These are phyloP conservation scores for Acanthacorydalis orientalis DNA, from an alignment of 2,888 invertebrate species.

Conservation along the genomic window DNA sequence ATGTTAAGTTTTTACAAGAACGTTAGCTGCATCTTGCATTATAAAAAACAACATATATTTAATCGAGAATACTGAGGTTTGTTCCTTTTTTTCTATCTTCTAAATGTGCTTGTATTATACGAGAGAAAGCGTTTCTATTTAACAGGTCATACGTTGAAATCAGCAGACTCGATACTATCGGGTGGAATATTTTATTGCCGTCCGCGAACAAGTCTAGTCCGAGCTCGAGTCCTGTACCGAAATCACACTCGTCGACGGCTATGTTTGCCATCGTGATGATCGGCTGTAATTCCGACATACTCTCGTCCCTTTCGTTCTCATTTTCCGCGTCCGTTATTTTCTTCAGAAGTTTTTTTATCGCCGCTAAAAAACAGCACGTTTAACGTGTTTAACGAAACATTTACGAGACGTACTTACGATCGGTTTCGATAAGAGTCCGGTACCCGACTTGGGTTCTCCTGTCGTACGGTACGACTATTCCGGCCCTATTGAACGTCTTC, in stretches of 20 bases:
- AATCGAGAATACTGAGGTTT: slow-evolving; percentile 28
- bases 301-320: slow-evolving; percentile 37
- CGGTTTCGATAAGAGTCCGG: slow-evolving; percentile 50
- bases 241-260: slow-evolving; percentile 89
- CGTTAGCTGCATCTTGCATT: too few relatives aligned
- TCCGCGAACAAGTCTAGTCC: slow-evolving; percentile 74
- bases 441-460: slow-evolving; percentile 74
- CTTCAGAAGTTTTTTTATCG: slow-evolving; percentile 49
- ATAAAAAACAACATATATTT: neutral
- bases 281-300: slow-evolving; percentile 58
- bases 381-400: neutral
- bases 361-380: slow-evolving; percentile 28
- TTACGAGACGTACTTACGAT: slow-evolving; percentile 28
- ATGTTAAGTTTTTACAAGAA: too few relatives aligned
- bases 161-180: slow-evolving; percentile 44
- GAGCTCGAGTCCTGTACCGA: slow-evolving; percentile 80
- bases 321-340: slow-evolving; percentile 41
- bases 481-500: slow-evolving; percentile 62
- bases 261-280: slow-evolving; percentile 70
- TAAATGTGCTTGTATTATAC: slow-evolving; percentile 61
- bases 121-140: slow-evolving; percentile 49
- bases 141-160: slow-evolving; percentile 62
- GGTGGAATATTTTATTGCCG: slow-evolving; percentile 51
- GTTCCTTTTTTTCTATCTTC: slow-evolving; percentile 43
- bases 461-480: slow-evolving; percentile 72